Percentiles rank a stretch among this genome's conserved stretches.
These are phyloP conservation scores for Sebastes schlegelii DNA, from an alignment of 2,113 vertebrate genomes.

Conservation along the genomic window DNA sequence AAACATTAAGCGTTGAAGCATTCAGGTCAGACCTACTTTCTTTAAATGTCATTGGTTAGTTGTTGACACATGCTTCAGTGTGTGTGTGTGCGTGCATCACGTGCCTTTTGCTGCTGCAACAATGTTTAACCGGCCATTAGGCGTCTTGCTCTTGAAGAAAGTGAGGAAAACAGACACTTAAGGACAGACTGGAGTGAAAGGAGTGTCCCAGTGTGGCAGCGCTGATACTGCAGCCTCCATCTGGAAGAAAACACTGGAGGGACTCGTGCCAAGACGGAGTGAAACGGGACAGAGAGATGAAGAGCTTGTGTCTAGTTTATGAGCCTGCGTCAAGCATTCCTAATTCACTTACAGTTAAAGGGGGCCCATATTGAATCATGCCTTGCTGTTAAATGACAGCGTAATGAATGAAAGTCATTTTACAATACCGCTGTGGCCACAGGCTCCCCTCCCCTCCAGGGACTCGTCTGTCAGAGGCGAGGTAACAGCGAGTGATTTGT, in stretches of 20 bases:
- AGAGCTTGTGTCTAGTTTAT: constrained; percentile 42
- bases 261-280: constrained; percentile 12
- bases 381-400: constrained; percentile 66
- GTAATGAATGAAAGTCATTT: constrained; percentile 70
- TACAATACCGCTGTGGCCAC: constrained; percentile 62
- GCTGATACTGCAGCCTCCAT: not conserved
- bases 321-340: constrained; percentile 36
- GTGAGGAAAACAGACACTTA: constrained; percentile 19
- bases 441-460: constrained; percentile 52
- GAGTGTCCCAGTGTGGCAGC: not conserved
- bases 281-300: constrained; percentile 16
- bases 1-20: constrained; percentile 29
- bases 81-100: constrained; percentile 1
- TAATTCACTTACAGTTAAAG: constrained; percentile 60
- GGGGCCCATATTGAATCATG: constrained; percentile 54
- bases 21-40: constrained; percentile 16
- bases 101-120: constrained; percentile 3
- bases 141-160: constrained; percentile 5
- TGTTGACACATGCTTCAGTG: not conserved
- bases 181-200: constrained; percentile 8
- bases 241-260: constrained; percentile 1
- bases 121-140: constrained; percentile 38
- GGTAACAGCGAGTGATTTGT: constrained; percentile 61
- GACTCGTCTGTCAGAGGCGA: constrained; percentile 55
- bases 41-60: not conserved